Conservation (phyloP, 2,113 vertebrate genomes). For the Phylloscopus whistleri region DNA sequence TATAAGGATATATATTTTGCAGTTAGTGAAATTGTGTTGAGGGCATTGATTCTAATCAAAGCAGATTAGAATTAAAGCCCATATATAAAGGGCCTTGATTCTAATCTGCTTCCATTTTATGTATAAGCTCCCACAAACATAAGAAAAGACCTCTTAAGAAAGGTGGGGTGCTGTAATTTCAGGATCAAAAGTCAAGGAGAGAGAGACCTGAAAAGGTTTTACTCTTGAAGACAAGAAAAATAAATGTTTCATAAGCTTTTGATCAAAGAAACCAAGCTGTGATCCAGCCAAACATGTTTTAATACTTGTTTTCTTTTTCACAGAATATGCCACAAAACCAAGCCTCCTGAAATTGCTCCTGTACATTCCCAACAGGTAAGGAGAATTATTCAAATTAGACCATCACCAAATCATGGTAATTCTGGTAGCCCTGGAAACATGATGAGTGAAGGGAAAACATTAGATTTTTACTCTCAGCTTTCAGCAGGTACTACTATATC, state of each 20-base stretch:
- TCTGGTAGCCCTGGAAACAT: background rate
- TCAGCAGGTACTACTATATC: background rate
- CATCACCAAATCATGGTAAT: background rate
- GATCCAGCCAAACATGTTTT: background rate
- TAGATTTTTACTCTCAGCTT: background rate
- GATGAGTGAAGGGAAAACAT: background rate
- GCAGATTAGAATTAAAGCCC: too few relatives aligned
- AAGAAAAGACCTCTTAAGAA: background rate
- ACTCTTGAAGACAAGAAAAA: background rate
- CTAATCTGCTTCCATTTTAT: background rate
- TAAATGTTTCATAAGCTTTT: background rate
- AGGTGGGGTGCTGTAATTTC: background rate
- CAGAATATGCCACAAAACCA: background rate
- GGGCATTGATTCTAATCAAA: too few relatives aligned
- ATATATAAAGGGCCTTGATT: background rate
- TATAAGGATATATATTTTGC: too few relatives aligned
- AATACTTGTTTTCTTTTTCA: background rate
- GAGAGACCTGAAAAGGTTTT: background rate
- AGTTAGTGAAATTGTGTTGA: too few relatives aligned
- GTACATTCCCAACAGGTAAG: constrained; percentile 33
- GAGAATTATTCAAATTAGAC: background rate
- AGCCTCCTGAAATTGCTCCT: background rate
- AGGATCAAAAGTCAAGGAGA: background rate
- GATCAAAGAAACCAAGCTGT: background rate
- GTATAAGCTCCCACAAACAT: background rate